Percentiles rank a stretch among this genome's conserved stretches.
Evolutionary conservation across 2,113 vertebrate genomes (phyloP).

Genomic region (Gadus chalcogrammus): DNA sequence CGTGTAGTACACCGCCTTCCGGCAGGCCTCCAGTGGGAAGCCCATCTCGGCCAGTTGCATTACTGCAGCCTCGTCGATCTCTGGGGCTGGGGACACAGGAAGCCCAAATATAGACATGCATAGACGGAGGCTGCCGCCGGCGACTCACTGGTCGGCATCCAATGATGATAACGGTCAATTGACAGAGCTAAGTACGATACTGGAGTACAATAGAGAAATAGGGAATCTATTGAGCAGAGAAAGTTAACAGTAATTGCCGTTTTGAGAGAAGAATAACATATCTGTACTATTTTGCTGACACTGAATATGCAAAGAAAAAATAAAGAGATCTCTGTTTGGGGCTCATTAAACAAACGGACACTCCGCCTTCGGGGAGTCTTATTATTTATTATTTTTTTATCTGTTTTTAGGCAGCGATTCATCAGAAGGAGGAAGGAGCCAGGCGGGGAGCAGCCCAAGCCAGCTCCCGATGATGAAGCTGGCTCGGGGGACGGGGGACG

Average conservation of each 20-base stretch:
- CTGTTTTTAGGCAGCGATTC: background rate
- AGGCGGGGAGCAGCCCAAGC: too few species aligned
- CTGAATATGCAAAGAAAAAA: constrained; percentile 6
- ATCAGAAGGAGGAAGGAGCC: constrained; percentile 32
- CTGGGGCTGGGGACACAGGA: constrained; percentile 78
- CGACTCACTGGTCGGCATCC: too few species aligned
- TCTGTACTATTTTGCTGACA: too few species aligned
- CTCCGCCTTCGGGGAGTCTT: background rate
- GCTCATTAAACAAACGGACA: constrained; percentile 54
- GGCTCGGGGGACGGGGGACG: constrained; percentile 15
- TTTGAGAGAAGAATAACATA: constrained; percentile 17
- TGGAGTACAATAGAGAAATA: too few species aligned
- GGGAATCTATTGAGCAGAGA: too few species aligned
- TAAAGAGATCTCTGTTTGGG: constrained; percentile 36
- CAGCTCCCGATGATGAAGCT: constrained; percentile 31
- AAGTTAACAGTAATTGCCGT: too few species aligned
- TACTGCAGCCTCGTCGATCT: constrained; percentile 91
- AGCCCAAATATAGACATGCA: too few species aligned
- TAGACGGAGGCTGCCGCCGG: too few species aligned
- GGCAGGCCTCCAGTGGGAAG: constrained; percentile 93
- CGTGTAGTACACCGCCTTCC: constrained; percentile 97
- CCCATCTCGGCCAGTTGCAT: constrained; percentile 99
- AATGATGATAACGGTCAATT: too few species aligned
- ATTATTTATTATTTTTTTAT: background rate
- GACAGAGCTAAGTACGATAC: too few species aligned